Conservation (phyloP, 1,140 invertebrate genomes). For the Achroia grisella region DNA sequence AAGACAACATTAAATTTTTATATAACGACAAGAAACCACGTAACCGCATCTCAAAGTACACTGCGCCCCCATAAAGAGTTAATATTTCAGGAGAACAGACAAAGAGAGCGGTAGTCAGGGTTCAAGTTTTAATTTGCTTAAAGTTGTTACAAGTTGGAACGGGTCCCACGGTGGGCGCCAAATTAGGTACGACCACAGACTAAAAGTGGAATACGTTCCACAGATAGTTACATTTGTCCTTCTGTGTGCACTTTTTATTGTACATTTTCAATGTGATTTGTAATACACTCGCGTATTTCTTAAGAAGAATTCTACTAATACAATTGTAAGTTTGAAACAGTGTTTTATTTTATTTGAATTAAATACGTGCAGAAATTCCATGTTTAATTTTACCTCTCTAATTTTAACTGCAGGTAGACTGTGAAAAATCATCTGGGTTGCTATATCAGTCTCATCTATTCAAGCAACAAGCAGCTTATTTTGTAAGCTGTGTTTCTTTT, state of each 20-base stretch:
- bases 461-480: no score
- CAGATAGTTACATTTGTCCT: slow-evolving; percentile 65
- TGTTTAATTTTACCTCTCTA: no score
- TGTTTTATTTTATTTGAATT: no score
- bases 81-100: slow-evolving; percentile 65
- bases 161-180: slow-evolving; percentile 61
- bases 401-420: no score
- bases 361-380: no score
- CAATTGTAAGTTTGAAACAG: no score
- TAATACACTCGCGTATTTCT: no score
- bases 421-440: no score
- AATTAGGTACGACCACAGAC: slow-evolving; percentile 59
- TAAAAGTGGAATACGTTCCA: slow-evolving; percentile 39
- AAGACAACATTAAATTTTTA: slow-evolving; percentile 53
- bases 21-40: slow-evolving; percentile 38
- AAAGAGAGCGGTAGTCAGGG: slow-evolving; percentile 62
- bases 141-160: slow-evolving; percentile 69
- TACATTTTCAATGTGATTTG: no score
- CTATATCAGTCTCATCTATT: no score
- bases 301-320: no score
- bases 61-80: slow-evolving; percentile 66
- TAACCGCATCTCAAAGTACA: slow-evolving; percentile 52
- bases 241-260: slow-evolving; percentile 22
- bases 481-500: no score
- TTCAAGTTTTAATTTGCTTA: slow-evolving; percentile 71